phyloP scores from a whole-genome alignment of 2,113 vertebrate genomes.

The Fregetta grallaria region DNA sequence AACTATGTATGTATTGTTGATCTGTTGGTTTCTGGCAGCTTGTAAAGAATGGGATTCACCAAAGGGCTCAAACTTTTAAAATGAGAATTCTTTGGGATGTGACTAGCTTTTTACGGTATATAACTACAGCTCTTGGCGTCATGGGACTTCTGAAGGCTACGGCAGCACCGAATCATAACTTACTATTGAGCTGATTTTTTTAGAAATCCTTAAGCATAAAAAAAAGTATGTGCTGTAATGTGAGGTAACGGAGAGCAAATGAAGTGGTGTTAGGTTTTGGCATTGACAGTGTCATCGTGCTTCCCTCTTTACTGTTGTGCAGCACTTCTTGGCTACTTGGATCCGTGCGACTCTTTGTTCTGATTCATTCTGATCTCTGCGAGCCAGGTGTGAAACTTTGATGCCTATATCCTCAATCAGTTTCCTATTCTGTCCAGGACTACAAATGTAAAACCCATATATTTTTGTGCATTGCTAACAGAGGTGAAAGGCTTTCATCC shows the following conservation, averaged over 20 bases:
- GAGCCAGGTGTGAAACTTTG: not conserved
- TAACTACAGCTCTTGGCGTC: not conserved
- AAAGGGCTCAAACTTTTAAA: not conserved
- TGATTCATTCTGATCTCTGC: not conserved
- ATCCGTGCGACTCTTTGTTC: not conserved
- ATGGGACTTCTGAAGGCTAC: not conserved
- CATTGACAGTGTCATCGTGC: fast-evolving
- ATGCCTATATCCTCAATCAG: not conserved
- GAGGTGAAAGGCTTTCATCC: not conserved
- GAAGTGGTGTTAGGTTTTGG: not conserved
- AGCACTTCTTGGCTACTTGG: not conserved
- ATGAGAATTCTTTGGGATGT: not conserved
- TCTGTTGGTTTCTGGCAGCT: not conserved
- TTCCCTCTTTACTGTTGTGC: not conserved
- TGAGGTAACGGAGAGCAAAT: fast-evolving
- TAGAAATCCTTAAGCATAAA: not conserved
- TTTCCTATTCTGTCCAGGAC: not conserved
- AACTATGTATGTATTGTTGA: not conserved
- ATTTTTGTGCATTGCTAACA: not conserved
- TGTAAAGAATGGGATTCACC: not conserved
- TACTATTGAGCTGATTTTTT: not conserved
- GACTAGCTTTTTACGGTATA: no score
- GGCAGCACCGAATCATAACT: not conserved
- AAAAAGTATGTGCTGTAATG: fast-evolving
- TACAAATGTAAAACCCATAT: not conserved